Evolutionary conservation across 2,888 invertebrate genomes (phyloP).

Genomic region (Eupeodes latifasciatus): DNA sequence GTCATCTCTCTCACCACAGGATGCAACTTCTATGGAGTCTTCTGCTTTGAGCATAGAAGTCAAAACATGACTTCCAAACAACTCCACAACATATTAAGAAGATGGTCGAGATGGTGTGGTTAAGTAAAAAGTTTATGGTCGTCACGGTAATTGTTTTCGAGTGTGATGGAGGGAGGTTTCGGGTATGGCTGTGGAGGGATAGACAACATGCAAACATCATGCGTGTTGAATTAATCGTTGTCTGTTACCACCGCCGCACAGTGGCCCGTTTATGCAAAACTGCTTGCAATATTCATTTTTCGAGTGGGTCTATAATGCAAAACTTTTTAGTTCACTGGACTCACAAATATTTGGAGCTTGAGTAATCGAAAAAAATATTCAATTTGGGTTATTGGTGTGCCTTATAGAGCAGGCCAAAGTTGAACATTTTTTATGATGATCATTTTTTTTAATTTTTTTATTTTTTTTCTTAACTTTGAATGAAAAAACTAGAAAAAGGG

Average conservation of each 20-base stretch:
- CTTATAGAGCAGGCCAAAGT: no score
- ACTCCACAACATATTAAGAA: neutral
- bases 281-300: no score
- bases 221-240: constrained; percentile 46
- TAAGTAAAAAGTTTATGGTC: neutral
- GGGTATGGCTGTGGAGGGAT: neutral
- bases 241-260: constrained; percentile 1
- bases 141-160: neutral
- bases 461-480: no score
- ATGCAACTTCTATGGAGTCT: neutral
- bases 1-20: neutral
- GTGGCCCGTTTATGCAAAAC: no score
- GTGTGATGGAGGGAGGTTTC: neutral
- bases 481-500: no score
- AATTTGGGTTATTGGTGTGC: no score
- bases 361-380: no score
- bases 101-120: neutral
- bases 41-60: constrained; percentile 9
- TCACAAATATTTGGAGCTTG: no score
- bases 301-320: no score
- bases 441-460: no score
- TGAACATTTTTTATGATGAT: no score
- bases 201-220: neutral
- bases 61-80: neutral
- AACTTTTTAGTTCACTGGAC: no score